phyloP scores from a whole-genome alignment of 2,888 invertebrate species.

The Rhagium mordax region DNA sequence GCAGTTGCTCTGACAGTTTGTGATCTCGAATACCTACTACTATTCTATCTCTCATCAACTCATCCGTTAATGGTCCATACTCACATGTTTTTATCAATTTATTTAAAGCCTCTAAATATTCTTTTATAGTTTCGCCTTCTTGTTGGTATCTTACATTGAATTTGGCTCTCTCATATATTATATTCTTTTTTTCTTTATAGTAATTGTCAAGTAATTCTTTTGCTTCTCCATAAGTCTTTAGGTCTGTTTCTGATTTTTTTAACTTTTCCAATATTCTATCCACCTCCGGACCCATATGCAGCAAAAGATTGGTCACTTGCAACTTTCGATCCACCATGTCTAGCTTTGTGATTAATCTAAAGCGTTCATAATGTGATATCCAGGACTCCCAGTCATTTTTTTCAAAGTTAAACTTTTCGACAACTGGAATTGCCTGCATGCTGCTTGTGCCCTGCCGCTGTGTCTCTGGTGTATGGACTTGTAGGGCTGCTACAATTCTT shows the following conservation, averaged over 20 bases:
- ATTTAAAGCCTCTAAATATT: background rate
- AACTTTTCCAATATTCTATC: background rate
- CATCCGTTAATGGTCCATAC: background rate
- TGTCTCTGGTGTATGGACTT: too few species aligned
- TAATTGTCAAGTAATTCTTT: background rate
- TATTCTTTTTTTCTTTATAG: background rate
- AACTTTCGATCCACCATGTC: too few species aligned
- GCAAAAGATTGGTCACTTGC: too few species aligned
- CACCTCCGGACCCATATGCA: background rate
- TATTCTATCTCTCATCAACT: conserved; percentile 12
- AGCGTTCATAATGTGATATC: too few species aligned
- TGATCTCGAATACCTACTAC: conserved; percentile 9
- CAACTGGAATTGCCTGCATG: too few species aligned
- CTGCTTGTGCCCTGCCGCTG: too few species aligned
- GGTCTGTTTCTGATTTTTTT: background rate
- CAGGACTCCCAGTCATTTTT: too few species aligned
- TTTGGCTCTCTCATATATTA: background rate
- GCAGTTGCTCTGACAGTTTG: conserved; percentile 5
- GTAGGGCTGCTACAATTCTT: too few species aligned
- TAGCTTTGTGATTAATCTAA: too few species aligned
- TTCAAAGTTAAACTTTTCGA: too few species aligned
- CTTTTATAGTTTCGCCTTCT: conserved; percentile 12
- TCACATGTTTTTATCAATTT: conserved; percentile 7
- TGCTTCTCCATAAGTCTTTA: background rate
- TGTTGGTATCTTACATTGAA: conserved; percentile 11